These are phyloP conservation scores for Eueremaeus valkanovi DNA, from an alignment of 2,888 invertebrate species.

Conservation along the genomic window DNA sequence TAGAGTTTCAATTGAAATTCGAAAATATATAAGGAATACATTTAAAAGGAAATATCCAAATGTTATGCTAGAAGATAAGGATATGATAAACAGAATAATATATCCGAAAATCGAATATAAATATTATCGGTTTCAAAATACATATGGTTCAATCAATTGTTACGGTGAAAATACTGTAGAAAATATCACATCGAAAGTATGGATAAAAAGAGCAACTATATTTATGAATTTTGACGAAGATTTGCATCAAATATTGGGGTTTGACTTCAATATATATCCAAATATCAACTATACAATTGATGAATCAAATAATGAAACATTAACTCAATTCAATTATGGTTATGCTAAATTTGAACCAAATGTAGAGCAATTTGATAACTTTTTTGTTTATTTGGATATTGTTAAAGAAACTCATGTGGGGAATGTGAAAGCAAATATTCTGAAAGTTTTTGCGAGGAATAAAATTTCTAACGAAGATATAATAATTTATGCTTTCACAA, in stretches of 20 bases:
- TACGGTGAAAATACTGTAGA: no score
- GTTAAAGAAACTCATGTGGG: slow-evolving; percentile 1
- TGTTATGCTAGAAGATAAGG: no score
- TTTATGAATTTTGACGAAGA: neutral
- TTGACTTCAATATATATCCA: neutral
- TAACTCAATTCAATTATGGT: no score
- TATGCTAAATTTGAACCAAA: neutral
- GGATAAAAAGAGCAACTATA: neutral
- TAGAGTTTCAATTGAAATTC: no score
- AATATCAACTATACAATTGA: neutral
- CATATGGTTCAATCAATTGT: no score
- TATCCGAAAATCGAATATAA: no score
- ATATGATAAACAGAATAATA: no score
- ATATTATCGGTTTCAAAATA: no score
- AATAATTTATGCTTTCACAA: neutral
- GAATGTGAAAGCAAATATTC: neutral
- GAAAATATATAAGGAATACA: no score
- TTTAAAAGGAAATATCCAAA: no score
- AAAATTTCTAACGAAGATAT: neutral
- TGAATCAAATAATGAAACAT: no score
- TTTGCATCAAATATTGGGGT: neutral
- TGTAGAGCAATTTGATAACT: neutral
- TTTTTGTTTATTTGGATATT: neutral
- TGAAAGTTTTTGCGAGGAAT: neutral
- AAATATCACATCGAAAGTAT: no score